Evolutionary conservation across 2,797 vertebrate genomes (phyloP), one percentile per base, ranked within the genome.

Genomic region (Hephaestus fuliginosus): DNA sequence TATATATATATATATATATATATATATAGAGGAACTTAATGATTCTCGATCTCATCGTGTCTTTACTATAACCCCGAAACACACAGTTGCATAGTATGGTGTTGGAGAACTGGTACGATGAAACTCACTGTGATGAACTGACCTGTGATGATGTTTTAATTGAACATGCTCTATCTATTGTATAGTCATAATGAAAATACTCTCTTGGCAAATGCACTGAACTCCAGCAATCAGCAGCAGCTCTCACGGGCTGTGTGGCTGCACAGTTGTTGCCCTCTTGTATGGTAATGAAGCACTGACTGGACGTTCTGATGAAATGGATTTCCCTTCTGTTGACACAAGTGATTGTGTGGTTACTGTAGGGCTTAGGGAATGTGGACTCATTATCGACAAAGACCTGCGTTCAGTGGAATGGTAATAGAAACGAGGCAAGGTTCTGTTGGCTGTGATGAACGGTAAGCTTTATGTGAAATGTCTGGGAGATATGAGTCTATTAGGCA

Each of bases 321-420:
- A 90, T 95, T 95, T 93, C 84, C 74, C 89, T 83, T 86, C 84
- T 90, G 86, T 94, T 94, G 91, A 93, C 94, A 90, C 88, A 91
- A 92, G 87, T 91, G 91, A 94, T 94, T 95, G 91, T 92, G 84
- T 90, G 89, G 91, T 91, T 92, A 91, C 84, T 92, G 88, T 85
- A 77, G 81, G 81, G 88, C 87, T 91, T 87, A 84, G 87, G 74
- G 81, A 92, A 87, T 88, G 85, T 87, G 85, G 89, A 85, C 86
- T 93, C 87, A 88, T 94, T 95, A 93, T 69, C 82, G 83, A 91
- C 86, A 83, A 89, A 91, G 81, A 80, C 83, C 84, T 89, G 83
- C 25, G 66, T 90, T 93, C 88, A 88, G 80, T 33, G 4, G 62
- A 85, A 80, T 78, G 69, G 80, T 85, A 87, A 91, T 89, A 82